Percentiles rank a stretch among this genome's conserved stretches.
phyloP scores from a whole-genome alignment of 2,113 vertebrate genomes.

The Thunnus maccoyii region DNA sequence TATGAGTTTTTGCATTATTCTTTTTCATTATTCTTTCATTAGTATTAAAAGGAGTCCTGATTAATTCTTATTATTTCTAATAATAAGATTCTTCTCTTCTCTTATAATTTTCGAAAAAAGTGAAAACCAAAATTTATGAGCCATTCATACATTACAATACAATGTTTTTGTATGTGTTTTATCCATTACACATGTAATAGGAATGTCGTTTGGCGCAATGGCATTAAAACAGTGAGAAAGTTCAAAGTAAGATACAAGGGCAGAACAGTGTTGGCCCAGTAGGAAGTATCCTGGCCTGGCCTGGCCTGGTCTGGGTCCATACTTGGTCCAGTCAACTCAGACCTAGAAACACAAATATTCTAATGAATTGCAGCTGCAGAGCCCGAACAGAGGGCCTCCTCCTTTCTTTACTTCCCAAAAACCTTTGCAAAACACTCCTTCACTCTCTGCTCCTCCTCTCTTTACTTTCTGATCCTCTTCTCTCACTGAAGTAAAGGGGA shows the following conservation, averaged over 20 bases:
- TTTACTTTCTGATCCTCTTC: slow-evolving; percentile 9
- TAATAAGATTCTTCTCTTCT: too few species aligned
- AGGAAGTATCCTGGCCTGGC: slow-evolving; percentile 54
- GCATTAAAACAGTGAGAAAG: slow-evolving; percentile 34
- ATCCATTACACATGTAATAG: slow-evolving; percentile 30
- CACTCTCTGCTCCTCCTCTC: not conserved
- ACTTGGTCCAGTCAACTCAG: slow-evolving; percentile 65
- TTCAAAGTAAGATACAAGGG: slow-evolving; percentile 24
- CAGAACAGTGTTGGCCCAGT: slow-evolving; percentile 26
- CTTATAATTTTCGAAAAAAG: not conserved
- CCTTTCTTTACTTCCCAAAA: slow-evolving; percentile 50
- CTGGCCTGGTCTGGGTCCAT: slow-evolving; percentile 49
- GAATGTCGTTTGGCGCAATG: slow-evolving; percentile 22
- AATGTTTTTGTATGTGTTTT: slow-evolving; percentile 9
- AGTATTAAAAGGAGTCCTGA: too few species aligned
- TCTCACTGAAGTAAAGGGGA: slow-evolving; percentile 29
- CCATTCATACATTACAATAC: slow-evolving; percentile 9
- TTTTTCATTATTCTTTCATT: too few species aligned
- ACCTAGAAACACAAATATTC: slow-evolving; percentile 72
- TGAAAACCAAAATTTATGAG: not conserved
- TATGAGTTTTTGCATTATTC: too few species aligned
- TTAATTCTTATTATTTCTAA: too few species aligned
- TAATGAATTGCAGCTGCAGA: slow-evolving; percentile 72
- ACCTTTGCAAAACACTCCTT: slow-evolving; percentile 30
- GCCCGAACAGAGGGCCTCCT: slow-evolving; percentile 47